Evolutionary conservation across 2,113 vertebrate species (phyloP), one percentile per base, ranked within the genome.

Genomic region (Cnemophilus loriae): DNA sequence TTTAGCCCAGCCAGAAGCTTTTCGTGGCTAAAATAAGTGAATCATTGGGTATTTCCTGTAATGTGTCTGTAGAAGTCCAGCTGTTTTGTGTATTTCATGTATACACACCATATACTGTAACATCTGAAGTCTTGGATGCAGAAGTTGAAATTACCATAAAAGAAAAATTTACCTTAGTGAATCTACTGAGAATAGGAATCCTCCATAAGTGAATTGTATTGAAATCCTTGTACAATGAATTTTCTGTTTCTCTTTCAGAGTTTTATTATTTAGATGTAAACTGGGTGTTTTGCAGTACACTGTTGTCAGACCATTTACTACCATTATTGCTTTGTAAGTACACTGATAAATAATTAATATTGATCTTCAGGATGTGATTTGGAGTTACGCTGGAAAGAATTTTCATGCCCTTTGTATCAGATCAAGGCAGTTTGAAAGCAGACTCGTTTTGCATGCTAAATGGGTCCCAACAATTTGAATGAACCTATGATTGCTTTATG

Each of bases 251-350:
- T 94, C 82, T 95, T 97, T 67, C 98, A 99, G 99, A 97, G 99
- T 99, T 79, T 97, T 99, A 71, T 96, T 99, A 41, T 98, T 99
- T 93, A 98, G 99, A 90, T 99, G 99, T 96, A 99, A 99, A 96
- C 97, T 99, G 85, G 99, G 99, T 75, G 99, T 99, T 74, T 84
- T 99, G 93, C 99, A 99, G 97, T 99, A 99, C 96, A 99, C 99
- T 4, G 99, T 99, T 27, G 99, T 99, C 64, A 98, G 99, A 97
- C 99, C 99, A 4, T 98, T 99, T 96, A 99, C 99, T 53, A 99
- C 99, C 24, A 98, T 99, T 79, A 98, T 99, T 87, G 99, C 99
- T 86, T 94, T 99, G 99, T 99, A 98, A 99, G 99, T 99, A 96
- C n/a, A 14, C 42, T 21, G 63, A 84, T 77, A 77, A 79, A 84